Evolutionary conservation across 2,888 invertebrate genomes (phyloP).

Genomic region (Heteropelma amictum): DNA sequence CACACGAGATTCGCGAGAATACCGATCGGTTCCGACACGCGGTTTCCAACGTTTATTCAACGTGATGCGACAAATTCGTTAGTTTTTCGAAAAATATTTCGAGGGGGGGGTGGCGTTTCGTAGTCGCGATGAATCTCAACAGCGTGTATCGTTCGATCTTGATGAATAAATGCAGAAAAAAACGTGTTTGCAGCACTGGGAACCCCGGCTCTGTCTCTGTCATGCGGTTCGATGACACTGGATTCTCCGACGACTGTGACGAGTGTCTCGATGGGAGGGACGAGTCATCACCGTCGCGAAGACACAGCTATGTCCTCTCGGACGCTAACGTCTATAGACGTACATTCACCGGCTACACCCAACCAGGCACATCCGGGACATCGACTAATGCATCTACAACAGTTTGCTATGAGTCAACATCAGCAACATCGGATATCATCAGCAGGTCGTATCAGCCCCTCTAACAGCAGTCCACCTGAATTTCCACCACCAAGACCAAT

Average conservation of each 20-base stretch:
- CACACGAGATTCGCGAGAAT: too few relatives aligned
- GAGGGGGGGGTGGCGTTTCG: too few relatives aligned
- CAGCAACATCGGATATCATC: conserved; percentile 75
- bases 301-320: conserved; percentile 82
- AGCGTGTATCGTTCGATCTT: too few relatives aligned
- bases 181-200: conserved; percentile 70
- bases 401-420: conserved; percentile 67
- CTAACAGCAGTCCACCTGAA: conserved; percentile 78
- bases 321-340: conserved; percentile 81
- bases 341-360: conserved; percentile 80
- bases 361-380: conserved; percentile 77
- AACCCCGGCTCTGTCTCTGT: conserved; percentile 80
- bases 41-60: too few relatives aligned
- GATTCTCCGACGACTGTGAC: conserved; percentile 91
- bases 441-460: conserved; percentile 79
- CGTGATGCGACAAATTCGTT: too few relatives aligned
- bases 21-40: too few relatives aligned
- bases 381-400: conserved; percentile 66
- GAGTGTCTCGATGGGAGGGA: conserved; percentile 81
- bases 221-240: conserved; percentile 84
- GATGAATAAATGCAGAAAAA: not conserved
- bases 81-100: too few relatives aligned
- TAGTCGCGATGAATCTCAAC: too few relatives aligned
- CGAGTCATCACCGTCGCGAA: conserved; percentile 82
- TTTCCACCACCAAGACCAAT: conserved; percentile 77